A percentile compares a stretch with the other conserved stretches of the same genome.
These are phyloP conservation scores for Sipha flava DNA, from an alignment of 1,140 invertebrate genomes.

Conservation along the genomic window DNA sequence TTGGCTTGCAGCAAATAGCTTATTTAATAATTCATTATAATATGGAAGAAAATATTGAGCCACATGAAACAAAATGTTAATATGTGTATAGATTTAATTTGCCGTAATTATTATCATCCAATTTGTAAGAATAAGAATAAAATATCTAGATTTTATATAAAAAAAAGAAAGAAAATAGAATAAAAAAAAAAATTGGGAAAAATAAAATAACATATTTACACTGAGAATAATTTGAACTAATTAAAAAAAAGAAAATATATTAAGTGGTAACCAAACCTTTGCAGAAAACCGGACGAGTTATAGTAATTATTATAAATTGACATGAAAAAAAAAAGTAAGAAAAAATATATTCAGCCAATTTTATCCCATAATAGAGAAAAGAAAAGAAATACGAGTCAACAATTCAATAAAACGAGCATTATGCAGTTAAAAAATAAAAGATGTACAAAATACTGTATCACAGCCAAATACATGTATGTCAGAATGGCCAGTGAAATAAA, in stretches of 20 bases:
- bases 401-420: conserved; percentile 7
- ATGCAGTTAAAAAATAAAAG: conserved; percentile 21
- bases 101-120: background rate
- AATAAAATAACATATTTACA: conserved; percentile 22
- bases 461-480: conserved; percentile 29
- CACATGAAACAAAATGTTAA: background rate
- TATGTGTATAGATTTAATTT: background rate
- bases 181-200: background rate
- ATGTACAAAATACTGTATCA: conserved; percentile 31
- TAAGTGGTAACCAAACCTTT: conserved; percentile 29
- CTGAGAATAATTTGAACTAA: conserved; percentile 18
- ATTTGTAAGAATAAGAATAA: background rate
- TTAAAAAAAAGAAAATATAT: background rate
- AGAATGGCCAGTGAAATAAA: conserved; percentile 27
- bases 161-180: background rate
- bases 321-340: conserved; percentile 1
- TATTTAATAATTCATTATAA: too few relatives aligned
- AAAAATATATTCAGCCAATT: conserved; percentile 1
- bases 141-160: background rate
- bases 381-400: conserved; percentile 16
- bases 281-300: conserved; percentile 22
- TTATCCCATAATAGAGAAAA: background rate
- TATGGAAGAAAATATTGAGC: background rate
- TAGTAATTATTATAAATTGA: conserved; percentile 16
- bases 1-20: background rate